Evolutionary conservation across 1,140 invertebrate species (phyloP).

Genomic region (Halictus rubicundus): DNA sequence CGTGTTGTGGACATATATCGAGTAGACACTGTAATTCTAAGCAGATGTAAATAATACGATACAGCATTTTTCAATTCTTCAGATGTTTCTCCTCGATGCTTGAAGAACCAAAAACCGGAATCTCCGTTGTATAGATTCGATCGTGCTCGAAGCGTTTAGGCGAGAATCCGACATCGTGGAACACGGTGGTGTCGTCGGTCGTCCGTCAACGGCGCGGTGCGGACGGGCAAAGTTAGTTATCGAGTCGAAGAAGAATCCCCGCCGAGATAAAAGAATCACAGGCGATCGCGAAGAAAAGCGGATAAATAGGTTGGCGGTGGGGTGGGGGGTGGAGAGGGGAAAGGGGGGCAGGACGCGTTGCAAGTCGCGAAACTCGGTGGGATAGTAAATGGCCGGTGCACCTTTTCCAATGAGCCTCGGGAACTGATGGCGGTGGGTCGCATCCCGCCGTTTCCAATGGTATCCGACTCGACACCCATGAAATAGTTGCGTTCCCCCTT

Average conservation of each 20-base stretch:
- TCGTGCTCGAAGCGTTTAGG: too few species aligned
- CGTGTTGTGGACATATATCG: too few species aligned
- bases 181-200: too few species aligned
- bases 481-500: constrained; percentile 55
- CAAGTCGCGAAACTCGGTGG: constrained; percentile 42
- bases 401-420: constrained; percentile 34
- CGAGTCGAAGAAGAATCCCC: constrained; percentile 26
- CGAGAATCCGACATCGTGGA: too few species aligned
- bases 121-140: too few species aligned
- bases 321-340: not conserved
- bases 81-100: too few species aligned
- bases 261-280: constrained; percentile 62
- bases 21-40: too few species aligned
- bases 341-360: constrained; percentile 14
- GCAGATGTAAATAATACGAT: too few species aligned
- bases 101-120: too few species aligned
- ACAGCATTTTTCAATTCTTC: too few species aligned
- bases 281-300: constrained; percentile 53
- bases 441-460: not conserved
- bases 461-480: constrained; percentile 50
- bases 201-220: not conserved
- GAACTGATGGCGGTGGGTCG: not conserved
- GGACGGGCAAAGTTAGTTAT: constrained; percentile 11
- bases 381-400: constrained; percentile 60
- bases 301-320: constrained; percentile 61